A percentile compares a stretch with the other conserved stretches of the same genome.
Evolutionary conservation across 1,140 invertebrate genomes (phyloP).

Genomic region (Heliconius congener): DNA sequence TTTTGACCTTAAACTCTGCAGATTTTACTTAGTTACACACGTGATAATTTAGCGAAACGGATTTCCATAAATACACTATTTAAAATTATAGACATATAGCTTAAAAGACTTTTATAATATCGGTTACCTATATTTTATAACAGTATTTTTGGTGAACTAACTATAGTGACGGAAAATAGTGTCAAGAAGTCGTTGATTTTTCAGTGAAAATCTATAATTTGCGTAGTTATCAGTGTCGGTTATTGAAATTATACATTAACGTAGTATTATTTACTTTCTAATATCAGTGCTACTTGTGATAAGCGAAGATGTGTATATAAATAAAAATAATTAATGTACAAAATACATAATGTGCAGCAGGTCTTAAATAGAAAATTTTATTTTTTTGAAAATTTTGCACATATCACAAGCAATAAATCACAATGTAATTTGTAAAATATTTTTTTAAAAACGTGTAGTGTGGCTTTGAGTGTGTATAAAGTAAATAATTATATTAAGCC

Average conservation of each 20-base stretch:
- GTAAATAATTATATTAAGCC: constrained; percentile 41
- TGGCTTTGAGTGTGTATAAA: constrained; percentile 63
- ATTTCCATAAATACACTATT: constrained; percentile 34
- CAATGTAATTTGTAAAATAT: constrained; percentile 76
- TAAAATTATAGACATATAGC: background rate
- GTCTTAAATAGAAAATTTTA: constrained; percentile 70
- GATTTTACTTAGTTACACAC: constrained; percentile 48
- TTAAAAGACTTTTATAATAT: constrained; percentile 10
- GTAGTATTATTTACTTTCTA: background rate
- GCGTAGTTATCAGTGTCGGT: background rate
- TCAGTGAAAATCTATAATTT: background rate
- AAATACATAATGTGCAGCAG: constrained; percentile 57
- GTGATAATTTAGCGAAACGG: constrained; percentile 30
- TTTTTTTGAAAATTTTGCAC: constrained; percentile 61
- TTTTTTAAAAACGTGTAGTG: constrained; percentile 58
- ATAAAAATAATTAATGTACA: constrained; percentile 8
- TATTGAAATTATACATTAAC: background rate
- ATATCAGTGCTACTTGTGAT: background rate
- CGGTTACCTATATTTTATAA: background rate
- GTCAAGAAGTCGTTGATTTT: background rate
- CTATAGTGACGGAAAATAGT: background rate
- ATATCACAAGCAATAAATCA: constrained; percentile 71
- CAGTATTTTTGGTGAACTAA: background rate
- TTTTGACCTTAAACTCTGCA: constrained; percentile 71
- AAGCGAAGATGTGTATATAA: background rate